Base-by-base conservation (phyloP, 2,888 invertebrate genomes). In the Diadegma fenestrale region DNA sequence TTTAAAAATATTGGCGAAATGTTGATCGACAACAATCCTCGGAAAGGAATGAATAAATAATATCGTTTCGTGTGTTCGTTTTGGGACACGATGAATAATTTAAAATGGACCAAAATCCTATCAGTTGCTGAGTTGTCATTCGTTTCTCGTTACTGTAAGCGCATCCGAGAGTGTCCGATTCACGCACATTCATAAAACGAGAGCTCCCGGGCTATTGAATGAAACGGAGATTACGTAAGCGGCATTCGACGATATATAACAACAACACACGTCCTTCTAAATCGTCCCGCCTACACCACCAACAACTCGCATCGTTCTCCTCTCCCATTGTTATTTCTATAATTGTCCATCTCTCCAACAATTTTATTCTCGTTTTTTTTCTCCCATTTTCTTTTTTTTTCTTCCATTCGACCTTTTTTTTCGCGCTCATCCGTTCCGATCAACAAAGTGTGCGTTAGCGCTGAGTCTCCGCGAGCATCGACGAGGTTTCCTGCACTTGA, bases 211-310 rank as follows among this genome's bases (percentile, higher is more conserved):
- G 77, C 81, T 85, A 81, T 81, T 85, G 85, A 85, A 85, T 85
- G 85, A 85, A 85, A 78, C 85, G 81, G 85, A 81, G 81, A 85
- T 85, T 81, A 81, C 73, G 81, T 80, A 85, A 85, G 68, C 33
- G 30, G 51, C 66, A 51, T 61, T 68, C 72, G 61, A 19, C 68
- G 76, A 66, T 66, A 80, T 80, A 85, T 37, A 54, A 54, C 54
- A 54, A 54, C 54, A 54, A 54, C 19, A 54, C 54, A 19, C 84
- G 84, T 85, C 72, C 68, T 78, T 78, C 81, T 78, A 63, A 68
- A 77, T 30, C 63, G 63, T 73, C 78, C 80, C 81, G 61, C 80
- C 79, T 79, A 79, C 79, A 48, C 63, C 80, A 51, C 66, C 68
- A 48, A 58, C 71, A 64, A 48, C 63, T 75, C 82, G 26, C 82